Conservation (phyloP, 2,888 invertebrate species). For the Diplolepis rosae region DNA sequence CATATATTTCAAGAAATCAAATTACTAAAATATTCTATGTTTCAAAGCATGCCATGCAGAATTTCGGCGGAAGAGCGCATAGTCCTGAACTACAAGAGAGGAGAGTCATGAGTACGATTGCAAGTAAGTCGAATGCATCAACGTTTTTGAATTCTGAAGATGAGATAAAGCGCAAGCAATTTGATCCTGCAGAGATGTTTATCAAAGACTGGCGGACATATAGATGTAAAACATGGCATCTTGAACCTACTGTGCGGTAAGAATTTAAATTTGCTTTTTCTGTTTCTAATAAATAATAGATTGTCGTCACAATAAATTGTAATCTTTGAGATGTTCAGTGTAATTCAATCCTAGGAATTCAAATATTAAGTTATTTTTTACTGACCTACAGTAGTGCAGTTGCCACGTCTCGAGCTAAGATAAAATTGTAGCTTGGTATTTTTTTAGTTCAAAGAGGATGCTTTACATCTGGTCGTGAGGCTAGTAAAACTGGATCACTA, state of each 20-base stretch:
- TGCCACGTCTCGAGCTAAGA: too few relatives aligned
- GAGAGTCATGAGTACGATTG: constrained; percentile 51
- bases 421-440: too few relatives aligned
- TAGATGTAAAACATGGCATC: constrained; percentile 95
- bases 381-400: too few relatives aligned
- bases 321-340: not conserved
- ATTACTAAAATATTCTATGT: not conserved
- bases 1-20: too few relatives aligned
- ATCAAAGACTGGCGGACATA: constrained; percentile 93
- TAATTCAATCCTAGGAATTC: too few relatives aligned
- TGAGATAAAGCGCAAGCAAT: constrained; percentile 72
- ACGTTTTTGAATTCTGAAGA: constrained; percentile 64
- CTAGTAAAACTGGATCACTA: too few relatives aligned
- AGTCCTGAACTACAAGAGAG: constrained; percentile 71
- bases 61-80: constrained; percentile 65
- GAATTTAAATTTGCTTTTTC: constrained; percentile 57
- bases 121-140: constrained; percentile 54
- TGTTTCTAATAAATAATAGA: too few relatives aligned
- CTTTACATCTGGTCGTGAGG: too few relatives aligned
- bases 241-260: constrained; percentile 93
- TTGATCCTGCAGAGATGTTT: constrained; percentile 78
- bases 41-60: constrained; percentile 54
- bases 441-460: too few relatives aligned
- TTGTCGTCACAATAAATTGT: not conserved
- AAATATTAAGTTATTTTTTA: too few relatives aligned